phyloP scores from a whole-genome alignment of 2,888 invertebrate species.

The Eudemis profundana region DNA sequence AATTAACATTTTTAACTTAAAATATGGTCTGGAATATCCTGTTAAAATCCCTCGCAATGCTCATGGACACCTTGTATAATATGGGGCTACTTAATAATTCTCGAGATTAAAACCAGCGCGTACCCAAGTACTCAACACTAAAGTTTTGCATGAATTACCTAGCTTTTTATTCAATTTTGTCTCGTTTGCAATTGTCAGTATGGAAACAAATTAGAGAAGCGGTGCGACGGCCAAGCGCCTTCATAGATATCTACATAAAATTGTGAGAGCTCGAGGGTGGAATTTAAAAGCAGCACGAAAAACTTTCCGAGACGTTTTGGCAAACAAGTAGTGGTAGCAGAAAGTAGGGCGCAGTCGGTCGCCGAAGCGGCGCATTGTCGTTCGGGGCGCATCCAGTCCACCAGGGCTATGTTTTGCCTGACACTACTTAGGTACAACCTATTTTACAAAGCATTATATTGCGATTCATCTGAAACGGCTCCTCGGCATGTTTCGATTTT shows the following conservation, averaged over 20 bases:
- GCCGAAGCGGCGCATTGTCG: constrained; percentile 35
- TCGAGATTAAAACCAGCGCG: constrained; percentile 5
- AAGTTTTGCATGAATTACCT: constrained; percentile 26
- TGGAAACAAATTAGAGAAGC: constrained; percentile 49
- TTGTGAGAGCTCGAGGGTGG: constrained; percentile 48
- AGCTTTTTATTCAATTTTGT: constrained; percentile 45
- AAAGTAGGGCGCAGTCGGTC: constrained; percentile 51
- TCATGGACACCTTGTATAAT: too few relatives aligned
- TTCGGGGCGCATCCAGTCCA: constrained; percentile 30
- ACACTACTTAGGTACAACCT: constrained; percentile 23
- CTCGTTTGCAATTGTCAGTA: constrained; percentile 46
- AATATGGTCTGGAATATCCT: too few relatives aligned
- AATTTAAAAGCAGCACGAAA: constrained; percentile 48
- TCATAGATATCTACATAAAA: constrained; percentile 47
- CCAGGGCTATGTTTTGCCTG: background rate
- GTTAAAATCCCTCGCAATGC: too few relatives aligned
- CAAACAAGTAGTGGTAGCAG: constrained; percentile 55
- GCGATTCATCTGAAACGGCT: too few relatives aligned
- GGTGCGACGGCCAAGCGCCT: constrained; percentile 44
- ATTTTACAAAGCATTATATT: too few relatives aligned
- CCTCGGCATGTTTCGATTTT: too few relatives aligned
- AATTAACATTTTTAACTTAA: too few relatives aligned
- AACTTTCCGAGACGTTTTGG: constrained; percentile 59
- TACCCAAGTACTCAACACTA: background rate
- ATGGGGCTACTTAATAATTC: too few relatives aligned